These are phyloP conservation scores for Drosophila suboccidentalis DNA, from an alignment of 2,888 invertebrate species.

Conservation along the genomic window DNA sequence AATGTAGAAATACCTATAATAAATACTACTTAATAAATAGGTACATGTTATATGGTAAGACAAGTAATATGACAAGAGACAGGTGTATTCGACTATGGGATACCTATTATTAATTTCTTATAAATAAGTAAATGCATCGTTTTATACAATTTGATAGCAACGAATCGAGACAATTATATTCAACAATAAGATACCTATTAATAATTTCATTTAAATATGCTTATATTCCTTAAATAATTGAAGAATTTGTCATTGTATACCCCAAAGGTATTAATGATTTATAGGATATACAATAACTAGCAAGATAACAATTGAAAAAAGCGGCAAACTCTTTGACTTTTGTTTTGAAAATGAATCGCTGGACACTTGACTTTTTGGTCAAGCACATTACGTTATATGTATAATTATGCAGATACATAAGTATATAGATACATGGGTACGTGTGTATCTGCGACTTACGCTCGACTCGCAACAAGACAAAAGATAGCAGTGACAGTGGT, in stretches of 20 bases:
- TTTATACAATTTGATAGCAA: no score
- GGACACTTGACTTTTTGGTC: constrained; percentile 71
- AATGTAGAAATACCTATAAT: constrained; percentile 46
- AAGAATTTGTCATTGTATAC: neutral
- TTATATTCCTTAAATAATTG: no score
- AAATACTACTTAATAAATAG: constrained; percentile 45
- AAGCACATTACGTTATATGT: constrained; percentile 62
- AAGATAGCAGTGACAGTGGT: constrained; percentile 46
- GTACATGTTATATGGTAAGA: constrained; percentile 11
- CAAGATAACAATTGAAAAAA: constrained; percentile 26
- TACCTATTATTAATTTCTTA: constrained; percentile 10
- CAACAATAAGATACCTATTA: constrained; percentile 21
- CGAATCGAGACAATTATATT: neutral
- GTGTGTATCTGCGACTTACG: constrained; percentile 32
- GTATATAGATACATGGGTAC: constrained; percentile 10
- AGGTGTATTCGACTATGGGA: constrained; percentile 9
- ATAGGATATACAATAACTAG: constrained; percentile 7
- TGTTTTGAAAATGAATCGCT: constrained; percentile 65
- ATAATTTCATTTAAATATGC: neutral
- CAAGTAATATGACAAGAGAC: constrained; percentile 3
- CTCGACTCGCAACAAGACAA: constrained; percentile 30
- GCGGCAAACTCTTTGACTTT: constrained; percentile 67
- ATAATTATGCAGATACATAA: constrained; percentile 51
- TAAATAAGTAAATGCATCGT: no score
- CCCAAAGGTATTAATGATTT: neutral